Percentiles rank a stretch among this genome's conserved stretches.
Evolutionary conservation across 2,113 vertebrate genomes (phyloP).

Genomic region (Donacobius atricapilla): DNA sequence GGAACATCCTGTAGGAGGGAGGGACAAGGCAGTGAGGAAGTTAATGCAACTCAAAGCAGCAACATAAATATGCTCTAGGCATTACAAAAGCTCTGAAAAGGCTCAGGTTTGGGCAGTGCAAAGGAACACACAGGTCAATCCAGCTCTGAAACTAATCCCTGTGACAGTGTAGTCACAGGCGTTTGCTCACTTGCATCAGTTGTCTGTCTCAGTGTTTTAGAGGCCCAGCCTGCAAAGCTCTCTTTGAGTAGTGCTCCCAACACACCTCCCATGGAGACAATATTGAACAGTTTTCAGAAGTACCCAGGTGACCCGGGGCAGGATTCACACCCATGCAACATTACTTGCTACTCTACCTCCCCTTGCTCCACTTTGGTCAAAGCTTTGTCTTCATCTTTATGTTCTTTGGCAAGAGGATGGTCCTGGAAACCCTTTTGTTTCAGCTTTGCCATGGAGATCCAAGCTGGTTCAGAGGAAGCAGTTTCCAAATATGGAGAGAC

Average conservation of each 20-base stretch:
- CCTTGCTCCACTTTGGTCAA: constrained; percentile 39
- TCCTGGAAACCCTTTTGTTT: constrained; percentile 81
- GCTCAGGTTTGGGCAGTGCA: not conserved
- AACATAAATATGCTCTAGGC: not conserved
- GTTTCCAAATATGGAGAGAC: not conserved
- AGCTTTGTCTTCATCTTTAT: constrained; percentile 51
- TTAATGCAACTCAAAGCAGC: not conserved
- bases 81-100: not conserved
- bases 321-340: not conserved
- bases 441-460: constrained; percentile 83
- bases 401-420: constrained; percentile 52
- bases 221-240: not conserved
- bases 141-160: not conserved
- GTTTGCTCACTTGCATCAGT: not conserved
- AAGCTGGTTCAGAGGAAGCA: constrained; percentile 72
- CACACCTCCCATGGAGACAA: not conserved
- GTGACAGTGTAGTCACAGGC: not conserved
- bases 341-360: constrained; percentile 22
- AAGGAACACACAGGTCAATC: not conserved
- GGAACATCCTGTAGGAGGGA: not conserved
- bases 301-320: not conserved
- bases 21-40: not conserved
- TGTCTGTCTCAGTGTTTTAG: not conserved
- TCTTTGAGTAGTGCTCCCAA: not conserved
- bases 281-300: not conserved